A percentile compares a stretch with the other conserved stretches of the same genome.
Evolutionary conservation across 2,113 vertebrate species (phyloP).

Genomic region (Scopus umbretta): DNA sequence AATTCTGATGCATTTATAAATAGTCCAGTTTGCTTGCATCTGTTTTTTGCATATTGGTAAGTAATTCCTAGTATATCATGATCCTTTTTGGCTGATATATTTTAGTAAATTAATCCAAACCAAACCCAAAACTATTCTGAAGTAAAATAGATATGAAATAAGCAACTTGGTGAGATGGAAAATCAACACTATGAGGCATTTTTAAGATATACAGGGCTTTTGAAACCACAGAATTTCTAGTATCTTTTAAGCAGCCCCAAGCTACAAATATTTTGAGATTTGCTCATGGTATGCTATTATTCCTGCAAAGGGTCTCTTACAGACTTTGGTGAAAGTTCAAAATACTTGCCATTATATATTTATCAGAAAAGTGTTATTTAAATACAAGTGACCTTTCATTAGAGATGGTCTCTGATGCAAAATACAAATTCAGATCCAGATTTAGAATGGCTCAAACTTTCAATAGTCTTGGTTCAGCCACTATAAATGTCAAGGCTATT

Average conservation of each 20-base stretch:
- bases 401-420: background rate
- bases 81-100: background rate
- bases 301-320: background rate
- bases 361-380: background rate
- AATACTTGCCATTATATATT: background rate
- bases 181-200: background rate
- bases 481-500: conserved; percentile 32
- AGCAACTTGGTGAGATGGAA: background rate
- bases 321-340: background rate
- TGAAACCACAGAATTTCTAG: background rate
- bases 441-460: background rate
- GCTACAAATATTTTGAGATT: background rate
- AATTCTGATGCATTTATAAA: background rate
- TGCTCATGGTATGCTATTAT: background rate
- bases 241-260: background rate
- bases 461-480: background rate
- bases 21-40: background rate
- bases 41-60: background rate
- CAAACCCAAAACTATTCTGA: background rate
- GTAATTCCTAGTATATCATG: background rate
- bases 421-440: background rate
- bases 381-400: conserved; percentile 11
- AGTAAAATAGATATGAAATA: background rate
- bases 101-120: conserved; percentile 8
- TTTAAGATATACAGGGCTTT: background rate